Base-by-base conservation (phyloP, 2,888 invertebrate genomes). In the Acrobasis suavella region DNA sequence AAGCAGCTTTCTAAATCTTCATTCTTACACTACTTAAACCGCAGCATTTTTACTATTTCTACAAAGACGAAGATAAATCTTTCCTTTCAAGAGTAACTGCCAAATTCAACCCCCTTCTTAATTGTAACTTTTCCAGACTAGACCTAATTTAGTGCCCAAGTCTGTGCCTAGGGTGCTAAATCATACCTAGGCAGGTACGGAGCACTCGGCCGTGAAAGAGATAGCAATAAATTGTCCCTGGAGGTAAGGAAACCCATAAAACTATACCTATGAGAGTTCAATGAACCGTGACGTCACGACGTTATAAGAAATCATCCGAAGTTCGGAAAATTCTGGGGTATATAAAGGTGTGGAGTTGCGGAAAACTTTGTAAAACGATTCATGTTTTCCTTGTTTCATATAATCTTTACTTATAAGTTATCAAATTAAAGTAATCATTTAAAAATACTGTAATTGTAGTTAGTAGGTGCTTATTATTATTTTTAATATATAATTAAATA, bases 161-260 rank as follows among this genome's bases (percentile, higher is more conserved):
- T 65, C 67, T 65, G 65, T 49, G 17, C 49, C 62, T 65, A 62
- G 65, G 59, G 32, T n/a, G 42, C 67, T 70, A 69, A 70, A 69
- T 70, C 70, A 70, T 68, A 69, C 67, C 70, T 67, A 65, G 70
- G 65, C 67, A 69, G 70, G 70, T 66, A 64, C 46, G 65, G 49
- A 50, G 65, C 62, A 67, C 61, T 63, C 63, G 58, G 14, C 58
- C 67, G 68, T 70, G 67, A 70, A 69, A 58, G 64, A 63, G 70
- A 69, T 70, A 70, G 70, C 64, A 64, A 67, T 70, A 69, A 67
- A 70, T 67, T 66, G 64, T 65, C 65, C 70, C 63, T 66, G 60
- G 61, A 58, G 64, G 64, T 61, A 65, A 63, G 65, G 22, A 63
- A 63, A 58, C 56, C 66, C 64, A 66, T 66, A 60, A 60, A 60